Percentiles rank a stretch among this genome's conserved stretches.
Conservation (phyloP, 2,888 invertebrate genomes). For the Cosmia trapezina region DNA sequence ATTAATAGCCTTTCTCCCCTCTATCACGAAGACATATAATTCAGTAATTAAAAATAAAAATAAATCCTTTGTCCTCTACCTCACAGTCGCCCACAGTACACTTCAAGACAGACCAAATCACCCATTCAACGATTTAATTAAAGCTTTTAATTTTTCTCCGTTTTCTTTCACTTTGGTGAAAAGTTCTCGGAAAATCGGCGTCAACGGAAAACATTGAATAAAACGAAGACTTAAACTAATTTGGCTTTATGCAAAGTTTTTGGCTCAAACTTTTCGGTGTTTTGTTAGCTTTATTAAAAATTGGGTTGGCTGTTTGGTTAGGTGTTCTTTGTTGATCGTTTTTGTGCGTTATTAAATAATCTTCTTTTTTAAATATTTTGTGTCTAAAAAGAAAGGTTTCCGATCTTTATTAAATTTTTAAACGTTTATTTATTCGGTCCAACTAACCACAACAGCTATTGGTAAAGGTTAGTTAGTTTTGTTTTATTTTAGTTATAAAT, state of each 20-base stretch:
- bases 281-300: constrained; percentile 50
- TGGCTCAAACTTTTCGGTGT: constrained; percentile 30
- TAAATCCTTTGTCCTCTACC: constrained; percentile 7
- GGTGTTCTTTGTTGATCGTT: constrained; percentile 35
- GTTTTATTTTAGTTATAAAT: neutral
- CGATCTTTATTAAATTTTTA: neutral
- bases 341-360: constrained; percentile 28
- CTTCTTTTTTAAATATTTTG: neutral
- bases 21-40: neutral
- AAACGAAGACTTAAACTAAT: constrained; percentile 41
- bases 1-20: neutral
- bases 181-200: constrained; percentile 35
- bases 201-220: constrained; percentile 39
- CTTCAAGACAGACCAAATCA: constrained; percentile 24
- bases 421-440: neutral
- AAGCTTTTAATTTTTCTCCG: constrained; percentile 31
- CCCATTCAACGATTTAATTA: constrained; percentile 56
- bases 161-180: neutral
- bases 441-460: neutral
- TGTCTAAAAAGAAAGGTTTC: neutral
- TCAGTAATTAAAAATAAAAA: constrained; percentile 10
- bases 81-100: constrained; percentile 23
- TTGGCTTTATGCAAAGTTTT: constrained; percentile 49
- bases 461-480: neutral
- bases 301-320: neutral